Conservation (phyloP, 2,797 vertebrate genomes). For the Parauchenoglanis punctatus region DNA sequence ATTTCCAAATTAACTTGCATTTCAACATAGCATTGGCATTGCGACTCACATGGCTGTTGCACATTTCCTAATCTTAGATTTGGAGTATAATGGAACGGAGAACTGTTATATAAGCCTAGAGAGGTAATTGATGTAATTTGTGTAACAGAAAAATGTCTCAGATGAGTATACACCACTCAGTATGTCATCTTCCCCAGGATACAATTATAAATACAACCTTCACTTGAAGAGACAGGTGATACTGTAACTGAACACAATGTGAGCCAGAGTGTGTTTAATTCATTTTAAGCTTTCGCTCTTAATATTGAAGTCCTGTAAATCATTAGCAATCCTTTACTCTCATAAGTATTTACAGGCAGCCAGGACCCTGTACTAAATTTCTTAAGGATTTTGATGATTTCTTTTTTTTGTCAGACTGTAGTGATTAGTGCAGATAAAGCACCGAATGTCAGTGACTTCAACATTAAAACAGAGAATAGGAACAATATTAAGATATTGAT, state of each 20-base stretch:
- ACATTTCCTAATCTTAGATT: neutral
- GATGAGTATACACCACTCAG: neutral
- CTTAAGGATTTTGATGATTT: neutral
- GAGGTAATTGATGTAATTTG: neutral
- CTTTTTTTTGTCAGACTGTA: neutral
- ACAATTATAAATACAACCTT: neutral
- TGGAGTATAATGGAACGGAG: neutral
- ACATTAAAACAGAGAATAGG: neutral
- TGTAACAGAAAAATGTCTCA: neutral
- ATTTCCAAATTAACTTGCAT: neutral
- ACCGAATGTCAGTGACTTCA: neutral
- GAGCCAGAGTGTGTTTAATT: neutral
- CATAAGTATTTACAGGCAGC: neutral
- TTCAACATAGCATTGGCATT: neutral
- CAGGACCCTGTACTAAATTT: neutral
- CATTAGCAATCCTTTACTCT: neutral
- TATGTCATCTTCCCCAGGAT: neutral
- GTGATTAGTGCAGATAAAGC: neutral
- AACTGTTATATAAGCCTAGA: neutral
- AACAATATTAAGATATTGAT: neutral
- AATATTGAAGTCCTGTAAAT: neutral
- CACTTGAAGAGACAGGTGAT: neutral
- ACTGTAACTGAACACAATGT: neutral
- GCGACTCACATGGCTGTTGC: neutral
- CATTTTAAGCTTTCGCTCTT: neutral